Evolutionary conservation across 2,113 vertebrate genomes (phyloP).

Genomic region (Kryptolebias marmoratus): DNA sequence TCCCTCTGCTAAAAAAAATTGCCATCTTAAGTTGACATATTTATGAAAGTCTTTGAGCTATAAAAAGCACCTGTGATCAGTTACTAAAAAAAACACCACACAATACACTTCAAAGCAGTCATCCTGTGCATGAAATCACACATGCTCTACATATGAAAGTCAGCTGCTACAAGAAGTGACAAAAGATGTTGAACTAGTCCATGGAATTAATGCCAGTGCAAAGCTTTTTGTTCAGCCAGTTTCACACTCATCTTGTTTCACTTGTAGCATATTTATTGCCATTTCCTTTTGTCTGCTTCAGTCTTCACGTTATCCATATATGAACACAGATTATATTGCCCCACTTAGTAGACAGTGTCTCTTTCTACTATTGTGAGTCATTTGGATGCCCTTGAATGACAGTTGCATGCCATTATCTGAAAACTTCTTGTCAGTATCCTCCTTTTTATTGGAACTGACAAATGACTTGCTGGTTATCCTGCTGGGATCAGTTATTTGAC

Average conservation of each 20-base stretch:
- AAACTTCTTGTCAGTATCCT: conserved; percentile 14
- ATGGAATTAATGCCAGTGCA: not conserved
- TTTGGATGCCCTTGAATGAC: conserved; percentile 4
- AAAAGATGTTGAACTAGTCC: not conserved
- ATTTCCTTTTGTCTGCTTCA: too few species aligned
- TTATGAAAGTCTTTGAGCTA: conserved; percentile 4
- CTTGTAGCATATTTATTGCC: too few species aligned
- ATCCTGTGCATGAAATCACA: not conserved
- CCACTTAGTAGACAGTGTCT: too few species aligned
- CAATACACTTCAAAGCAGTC: not conserved
- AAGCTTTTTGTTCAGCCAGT: too few species aligned
- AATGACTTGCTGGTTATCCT: conserved; percentile 11
- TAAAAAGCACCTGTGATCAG: conserved; percentile 21
- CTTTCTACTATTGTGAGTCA: not conserved
- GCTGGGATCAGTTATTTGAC: conserved; percentile 7
- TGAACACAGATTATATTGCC: too few species aligned
- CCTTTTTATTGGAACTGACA: not conserved
- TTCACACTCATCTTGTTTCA: too few species aligned
- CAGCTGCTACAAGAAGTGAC: not conserved
- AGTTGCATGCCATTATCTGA: not conserved
- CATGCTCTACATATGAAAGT: not conserved
- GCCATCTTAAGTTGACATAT: conserved; percentile 1
- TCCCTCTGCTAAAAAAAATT: conserved; percentile 1
- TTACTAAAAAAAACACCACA: conserved; percentile 5
- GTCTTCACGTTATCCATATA: too few species aligned